phyloP scores from a whole-genome alignment of 2,113 vertebrate species.

The Rhynchomys soricoides region DNA sequence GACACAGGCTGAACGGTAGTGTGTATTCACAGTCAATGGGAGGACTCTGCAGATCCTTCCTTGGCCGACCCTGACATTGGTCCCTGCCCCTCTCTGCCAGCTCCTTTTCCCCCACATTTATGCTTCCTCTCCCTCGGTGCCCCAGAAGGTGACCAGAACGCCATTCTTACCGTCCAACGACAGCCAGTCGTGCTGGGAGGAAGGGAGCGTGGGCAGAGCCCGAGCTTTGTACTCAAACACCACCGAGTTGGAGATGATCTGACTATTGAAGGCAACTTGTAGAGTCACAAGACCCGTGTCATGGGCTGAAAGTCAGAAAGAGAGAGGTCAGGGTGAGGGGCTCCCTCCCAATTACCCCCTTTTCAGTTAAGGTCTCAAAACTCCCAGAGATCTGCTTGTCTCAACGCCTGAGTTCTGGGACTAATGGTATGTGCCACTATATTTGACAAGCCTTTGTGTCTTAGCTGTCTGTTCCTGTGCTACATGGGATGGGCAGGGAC shows the following conservation, averaged over 20 bases:
- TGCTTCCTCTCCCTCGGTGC: neutral
- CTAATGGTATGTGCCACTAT: no score
- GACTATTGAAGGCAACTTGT: conserved; percentile 98
- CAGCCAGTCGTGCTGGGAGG: conserved; percentile 99
- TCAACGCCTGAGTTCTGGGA: neutral
- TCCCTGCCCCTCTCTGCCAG: neutral
- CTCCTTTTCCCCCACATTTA: neutral
- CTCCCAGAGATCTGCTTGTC: neutral
- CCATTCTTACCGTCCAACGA: conserved; percentile 94
- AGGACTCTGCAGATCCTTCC: accelerated
- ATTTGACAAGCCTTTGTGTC: neutral
- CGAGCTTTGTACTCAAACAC: conserved; percentile 99
- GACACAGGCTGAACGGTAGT: neutral
- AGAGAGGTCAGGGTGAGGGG: conserved; percentile 23
- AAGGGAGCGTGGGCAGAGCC: conserved; percentile 96
- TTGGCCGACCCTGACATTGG: accelerated
- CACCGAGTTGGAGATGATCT: conserved; percentile 99
- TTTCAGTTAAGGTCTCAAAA: neutral
- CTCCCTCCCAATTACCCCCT: neutral
- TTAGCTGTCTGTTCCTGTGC: neutral
- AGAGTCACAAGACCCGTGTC: conserved; percentile 99
- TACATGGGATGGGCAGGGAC: neutral
- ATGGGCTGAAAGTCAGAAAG: conserved; percentile 90
- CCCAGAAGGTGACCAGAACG: neutral
- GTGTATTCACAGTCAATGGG: neutral